phyloP scores from a whole-genome alignment of 2,113 vertebrate genomes.

The rabbit (Oryctolagus cuniculus) region mOryCun1.1 NC_091445.1:17747501-17748000 shows the following conservation, averaged over 20 bases:
- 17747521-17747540: too few species aligned
- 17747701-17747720: not conserved
- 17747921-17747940: not conserved
- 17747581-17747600: too few species aligned
- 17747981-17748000: not conserved
- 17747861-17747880: not conserved
- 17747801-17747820: not conserved
- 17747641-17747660: too few species aligned
- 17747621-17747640: too few species aligned
- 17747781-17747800: not conserved
- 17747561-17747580: too few species aligned
- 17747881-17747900: not conserved
- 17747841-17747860: not conserved
- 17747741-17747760: not conserved
- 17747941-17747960: not conserved
- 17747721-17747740: slow-evolving; percentile 19
- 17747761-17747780: not conserved
- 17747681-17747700: not conserved
- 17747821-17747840: slow-evolving; percentile 45
- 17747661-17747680: not conserved
- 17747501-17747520: too few species aligned
- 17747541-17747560: too few species aligned
- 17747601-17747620: too few species aligned
- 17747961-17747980: not conserved
- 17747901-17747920: not conserved